Evolutionary conservation across 2,888 invertebrate species (phyloP), one percentile per base, ranked within the genome.

Genomic region (Ormyrus labotus): DNA sequence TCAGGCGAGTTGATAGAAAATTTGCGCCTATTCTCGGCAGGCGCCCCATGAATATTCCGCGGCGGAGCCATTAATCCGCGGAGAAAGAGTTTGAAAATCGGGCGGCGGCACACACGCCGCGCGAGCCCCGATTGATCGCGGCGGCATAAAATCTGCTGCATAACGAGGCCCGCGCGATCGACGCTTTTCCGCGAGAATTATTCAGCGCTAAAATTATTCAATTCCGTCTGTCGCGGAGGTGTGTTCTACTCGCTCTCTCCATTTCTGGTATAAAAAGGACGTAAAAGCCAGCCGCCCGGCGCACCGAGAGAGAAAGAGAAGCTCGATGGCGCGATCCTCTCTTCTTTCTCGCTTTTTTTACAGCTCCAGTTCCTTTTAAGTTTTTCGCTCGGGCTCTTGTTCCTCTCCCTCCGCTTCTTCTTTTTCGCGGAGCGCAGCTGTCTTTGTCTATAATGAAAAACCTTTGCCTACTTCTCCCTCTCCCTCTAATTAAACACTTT

Each of bases 131-230:
- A 78, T 61, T 73, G 61, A 73, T 73, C 63, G 73, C 53, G 48
- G 3, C 34, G 50, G 19, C 34, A 11, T 71, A 78, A 72, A 73
- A 61, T 50, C 48, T 48, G 50, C 48, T 11, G 61, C 10, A 34
- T 48, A 57, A 51, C n/a, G 11, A 58, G 34, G 34, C 34, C 34
- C 34, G 34, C 19, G 3, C 60, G 75, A 48, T 47, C 53, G 58
- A n/a, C 19, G 50, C n/a, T 5, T 13, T 47, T 53, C 47, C 45
- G 64, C 11, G 57, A 55, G 48, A 78, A 72, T 72, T 68, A 78
- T 78, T 68, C 72, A 78, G 13, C 72, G 64, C 13, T 53, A 51
- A 65, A 70, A 80, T 80, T 80, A 80, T 80, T 74, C 80, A 75
- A 80, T 80, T 80, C 51, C 65, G 63, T 47, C 67, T 78, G 72